Base-by-base conservation (phyloP, 2,797 vertebrate genomes). In the Acipenser ruthenus region DNA sequence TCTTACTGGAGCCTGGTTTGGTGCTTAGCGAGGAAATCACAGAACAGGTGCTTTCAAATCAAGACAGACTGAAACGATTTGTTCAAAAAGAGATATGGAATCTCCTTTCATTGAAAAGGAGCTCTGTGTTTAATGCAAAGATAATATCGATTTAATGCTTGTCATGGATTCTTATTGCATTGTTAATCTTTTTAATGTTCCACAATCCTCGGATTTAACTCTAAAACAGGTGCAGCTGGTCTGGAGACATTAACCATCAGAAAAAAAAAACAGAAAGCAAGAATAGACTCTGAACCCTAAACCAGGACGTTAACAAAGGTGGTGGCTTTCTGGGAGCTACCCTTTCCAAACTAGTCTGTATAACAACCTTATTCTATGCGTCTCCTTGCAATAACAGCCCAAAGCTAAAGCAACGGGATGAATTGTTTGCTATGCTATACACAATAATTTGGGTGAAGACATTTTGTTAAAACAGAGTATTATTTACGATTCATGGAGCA, bases 91-190 rank as follows among this genome's bases (percentile, higher is more conserved):
- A 52, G 80, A 85, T 73, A 71, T 83, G 83, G 80, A n/a, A n/a
- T n/a, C n/a, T n/a, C n/a, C 82, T 78, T 75, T 69, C 79, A 69
- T 77, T 62, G 75, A 76, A 15, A 60, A 69, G 3, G 73, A 75
- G 83, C 75, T 74, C 82, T 83, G 84, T 85, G 85, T 88, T 84
- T 87, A 88, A 89, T 86, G 80, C 80, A 85, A 83, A 87, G 85
- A 88, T 88, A 89, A 88, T 88, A 83, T 88, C 82, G 85, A 78
- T 88, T 85, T 88, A 87, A 87, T 86, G 84, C 81, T 84, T 83
- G 82, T 88, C 75, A 79, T 66, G 67, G 75, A 74, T 69, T 70
- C 73, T 71, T 71, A 78, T 78, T 78, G 76, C 78, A 63, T 81
- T 72, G 67, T 78, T 88, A 87, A 87, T 87, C 83, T 83, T 68